A percentile compares a stretch with the other conserved stretches of the same genome.
These are phyloP conservation scores for Iphiclides podalirius DNA, from an alignment of 2,888 invertebrate genomes.

Conservation along the genomic window DNA sequence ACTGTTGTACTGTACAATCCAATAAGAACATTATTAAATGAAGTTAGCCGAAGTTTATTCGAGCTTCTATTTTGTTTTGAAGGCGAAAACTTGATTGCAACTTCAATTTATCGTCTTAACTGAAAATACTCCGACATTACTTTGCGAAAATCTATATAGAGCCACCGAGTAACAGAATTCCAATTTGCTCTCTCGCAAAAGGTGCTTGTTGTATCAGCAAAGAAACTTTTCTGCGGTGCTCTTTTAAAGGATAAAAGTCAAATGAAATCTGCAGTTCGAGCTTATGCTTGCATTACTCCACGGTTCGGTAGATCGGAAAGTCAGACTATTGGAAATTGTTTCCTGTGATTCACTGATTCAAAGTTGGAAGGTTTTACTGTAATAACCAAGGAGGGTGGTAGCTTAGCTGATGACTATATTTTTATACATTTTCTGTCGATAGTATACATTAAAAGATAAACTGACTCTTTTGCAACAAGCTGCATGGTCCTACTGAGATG, in stretches of 20 bases:
- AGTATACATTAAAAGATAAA: no score
- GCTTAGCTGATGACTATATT: no score
- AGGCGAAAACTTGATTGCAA: constrained; percentile 15
- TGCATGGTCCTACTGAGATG: no score
- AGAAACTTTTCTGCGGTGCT: constrained; percentile 21
- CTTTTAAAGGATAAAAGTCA: constrained; percentile 18
- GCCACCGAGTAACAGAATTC: constrained; percentile 20
- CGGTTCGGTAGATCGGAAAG: neutral
- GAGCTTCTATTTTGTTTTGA: constrained; percentile 10
- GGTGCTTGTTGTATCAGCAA: constrained; percentile 21
- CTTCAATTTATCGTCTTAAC: constrained; percentile 17
- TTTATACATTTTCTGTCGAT: no score
- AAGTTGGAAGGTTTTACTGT: neutral
- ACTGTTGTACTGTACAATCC: neutral
- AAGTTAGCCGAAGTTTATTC: no score
- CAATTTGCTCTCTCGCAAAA: constrained; percentile 22
- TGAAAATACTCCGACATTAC: constrained; percentile 8
- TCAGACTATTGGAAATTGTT: neutral
- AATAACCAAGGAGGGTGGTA: no score
- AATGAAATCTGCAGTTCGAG: constrained; percentile 6
- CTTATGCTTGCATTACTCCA: constrained; percentile 4
- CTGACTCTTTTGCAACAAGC: no score
- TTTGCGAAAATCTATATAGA: constrained; percentile 21
- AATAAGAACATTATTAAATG: constrained; percentile 4
- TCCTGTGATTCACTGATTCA: neutral